Conservation (phyloP, 2,888 invertebrate genomes). For the Plagodis pulveraria region DNA sequence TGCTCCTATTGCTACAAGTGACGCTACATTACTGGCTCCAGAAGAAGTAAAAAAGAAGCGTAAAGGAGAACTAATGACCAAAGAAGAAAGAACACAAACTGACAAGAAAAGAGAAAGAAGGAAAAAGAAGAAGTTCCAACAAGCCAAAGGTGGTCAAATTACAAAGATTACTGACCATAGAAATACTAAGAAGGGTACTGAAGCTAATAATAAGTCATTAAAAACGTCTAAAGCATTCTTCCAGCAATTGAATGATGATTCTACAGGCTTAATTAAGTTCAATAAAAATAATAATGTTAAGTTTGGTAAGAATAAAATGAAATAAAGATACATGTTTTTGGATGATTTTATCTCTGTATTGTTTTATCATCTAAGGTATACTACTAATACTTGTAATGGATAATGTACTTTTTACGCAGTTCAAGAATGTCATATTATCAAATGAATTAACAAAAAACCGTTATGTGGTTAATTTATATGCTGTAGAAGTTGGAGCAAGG, state of each 20-base stretch:
- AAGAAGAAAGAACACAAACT: slow-evolving; percentile 92
- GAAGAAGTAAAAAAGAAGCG: slow-evolving; percentile 92
- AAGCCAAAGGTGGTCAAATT: slow-evolving; percentile 69
- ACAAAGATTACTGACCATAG: slow-evolving; percentile 78
- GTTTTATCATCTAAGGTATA: too few relatives aligned
- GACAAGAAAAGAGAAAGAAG: slow-evolving; percentile 96
- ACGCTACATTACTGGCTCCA: slow-evolving; percentile 94
- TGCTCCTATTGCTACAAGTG: slow-evolving; percentile 94
- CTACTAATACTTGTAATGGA: too few relatives aligned
- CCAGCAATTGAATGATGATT: slow-evolving; percentile 92
- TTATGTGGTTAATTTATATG: too few relatives aligned
- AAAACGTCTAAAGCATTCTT: slow-evolving; percentile 93
- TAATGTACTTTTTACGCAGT: too few relatives aligned
- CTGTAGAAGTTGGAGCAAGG: too few relatives aligned
- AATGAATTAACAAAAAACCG: too few relatives aligned
- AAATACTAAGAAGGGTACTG: slow-evolving; percentile 84
- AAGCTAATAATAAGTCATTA: slow-evolving; percentile 83
- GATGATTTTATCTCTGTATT: too few relatives aligned
- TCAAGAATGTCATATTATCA: too few relatives aligned
- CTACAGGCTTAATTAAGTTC: slow-evolving; percentile 68
- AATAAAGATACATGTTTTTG: slow-evolving; percentile 41
- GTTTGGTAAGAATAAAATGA: slow-evolving; percentile 67
- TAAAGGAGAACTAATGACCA: slow-evolving; percentile 86
- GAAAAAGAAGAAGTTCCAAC: slow-evolving; percentile 92
- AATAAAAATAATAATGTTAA: slow-evolving; percentile 64